Evolutionary conservation across 2,888 invertebrate species (phyloP).

Genomic region (Scaptomyza reducta): DNA sequence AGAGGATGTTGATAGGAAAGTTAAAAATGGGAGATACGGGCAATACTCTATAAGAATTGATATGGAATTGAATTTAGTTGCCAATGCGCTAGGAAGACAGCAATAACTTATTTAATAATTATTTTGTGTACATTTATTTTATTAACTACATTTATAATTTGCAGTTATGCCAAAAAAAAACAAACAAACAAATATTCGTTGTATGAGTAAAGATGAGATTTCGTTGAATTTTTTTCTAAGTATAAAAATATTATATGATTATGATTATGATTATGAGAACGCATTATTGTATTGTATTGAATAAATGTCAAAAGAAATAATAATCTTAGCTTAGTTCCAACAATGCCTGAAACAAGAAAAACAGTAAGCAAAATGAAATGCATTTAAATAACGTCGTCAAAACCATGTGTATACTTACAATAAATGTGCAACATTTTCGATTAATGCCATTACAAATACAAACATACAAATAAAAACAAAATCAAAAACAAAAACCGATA

Average conservation of each 20-base stretch:
- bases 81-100: slow-evolving; percentile 41
- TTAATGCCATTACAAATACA: slow-evolving; percentile 31
- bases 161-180: slow-evolving; percentile 69
- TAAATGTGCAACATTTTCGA: slow-evolving; percentile 51
- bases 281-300: slow-evolving; percentile 32
- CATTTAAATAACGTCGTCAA: slow-evolving; percentile 63
- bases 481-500: background rate
- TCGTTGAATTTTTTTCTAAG: slow-evolving; percentile 51
- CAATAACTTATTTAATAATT: slow-evolving; percentile 51
- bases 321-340: slow-evolving; percentile 40
- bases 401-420: slow-evolving; percentile 60
- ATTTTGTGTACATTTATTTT: slow-evolving; percentile 55
- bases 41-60: slow-evolving; percentile 40
- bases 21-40: slow-evolving; percentile 7
- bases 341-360: slow-evolving; percentile 57
- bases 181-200: slow-evolving; percentile 36
- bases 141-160: slow-evolving; percentile 77
- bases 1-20: background rate
- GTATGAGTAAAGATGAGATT: slow-evolving; percentile 41
- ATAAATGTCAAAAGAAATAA: slow-evolving; percentile 12
- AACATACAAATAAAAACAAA: background rate
- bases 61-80: slow-evolving; percentile 60
- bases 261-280: slow-evolving; percentile 23
- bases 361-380: slow-evolving; percentile 63
- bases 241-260: slow-evolving; percentile 28